Percentiles rank a stretch among this genome's conserved stretches.
phyloP scores from a whole-genome alignment of 2,888 invertebrate species.

The Patella caerulea region DNA sequence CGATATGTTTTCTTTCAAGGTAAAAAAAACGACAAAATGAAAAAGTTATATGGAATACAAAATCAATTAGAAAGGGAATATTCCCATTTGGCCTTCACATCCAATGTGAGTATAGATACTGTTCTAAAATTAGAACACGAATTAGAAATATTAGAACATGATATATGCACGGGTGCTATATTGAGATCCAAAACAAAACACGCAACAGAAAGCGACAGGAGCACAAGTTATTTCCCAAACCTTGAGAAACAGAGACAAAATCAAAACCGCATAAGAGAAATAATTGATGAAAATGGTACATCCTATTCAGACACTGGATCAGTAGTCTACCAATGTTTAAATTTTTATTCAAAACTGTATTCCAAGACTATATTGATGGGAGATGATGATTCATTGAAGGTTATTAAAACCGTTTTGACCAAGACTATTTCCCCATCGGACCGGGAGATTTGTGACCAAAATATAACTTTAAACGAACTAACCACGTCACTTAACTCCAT shows the following conservation, averaged over 20 bases:
- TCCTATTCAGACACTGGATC: neutral
- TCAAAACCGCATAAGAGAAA: neutral
- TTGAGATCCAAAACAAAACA: neutral
- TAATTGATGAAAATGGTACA: neutral
- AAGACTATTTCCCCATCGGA: neutral
- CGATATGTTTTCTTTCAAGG: constrained; percentile 10
- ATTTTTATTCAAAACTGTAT: neutral
- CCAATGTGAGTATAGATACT: neutral
- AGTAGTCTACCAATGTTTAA: neutral
- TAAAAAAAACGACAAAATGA: constrained; percentile 6
- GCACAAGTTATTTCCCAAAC: neutral
- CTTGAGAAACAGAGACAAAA: neutral
- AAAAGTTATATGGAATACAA: constrained; percentile 19
- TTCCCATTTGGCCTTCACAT: neutral
- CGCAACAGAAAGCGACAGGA: neutral
- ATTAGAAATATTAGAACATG: neutral
- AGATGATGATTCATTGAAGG: neutral
- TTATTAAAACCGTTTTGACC: neutral
- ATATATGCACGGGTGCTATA: neutral
- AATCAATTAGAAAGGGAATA: constrained; percentile 17
- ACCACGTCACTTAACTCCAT: constrained; percentile 23
- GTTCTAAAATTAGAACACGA: neutral
- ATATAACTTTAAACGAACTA: constrained; percentile 13
- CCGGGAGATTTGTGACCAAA: neutral
- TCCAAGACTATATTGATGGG: neutral